phyloP scores from a whole-genome alignment of 1,140 invertebrate genomes.

The Anoplolepis gracilipes region DNA sequence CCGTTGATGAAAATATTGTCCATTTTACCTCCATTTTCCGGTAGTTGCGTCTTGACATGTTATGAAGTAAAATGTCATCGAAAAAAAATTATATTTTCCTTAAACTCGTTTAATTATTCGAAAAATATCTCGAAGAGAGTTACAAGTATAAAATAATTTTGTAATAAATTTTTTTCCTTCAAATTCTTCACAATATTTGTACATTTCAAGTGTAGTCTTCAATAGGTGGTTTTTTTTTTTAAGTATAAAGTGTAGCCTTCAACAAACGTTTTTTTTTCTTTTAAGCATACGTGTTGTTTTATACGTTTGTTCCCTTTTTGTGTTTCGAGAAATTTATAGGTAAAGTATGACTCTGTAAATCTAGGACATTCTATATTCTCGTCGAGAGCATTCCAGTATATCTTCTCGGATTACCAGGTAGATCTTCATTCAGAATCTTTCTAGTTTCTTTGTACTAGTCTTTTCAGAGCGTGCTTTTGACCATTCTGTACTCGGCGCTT shows the following conservation, averaged over 20 bases:
- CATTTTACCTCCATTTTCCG: slow-evolving; percentile 46
- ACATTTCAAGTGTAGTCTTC: not conserved
- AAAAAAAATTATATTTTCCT: not conserved
- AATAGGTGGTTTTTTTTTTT: not conserved
- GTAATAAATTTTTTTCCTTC: slow-evolving; percentile 1
- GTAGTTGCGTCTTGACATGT: slow-evolving; percentile 15
- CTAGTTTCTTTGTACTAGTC: not conserved
- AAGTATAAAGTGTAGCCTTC: not conserved
- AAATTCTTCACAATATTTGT: not conserved
- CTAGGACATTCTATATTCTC: not conserved
- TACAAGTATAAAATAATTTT: not conserved
- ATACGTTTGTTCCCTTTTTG: not conserved
- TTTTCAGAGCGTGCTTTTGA: not conserved
- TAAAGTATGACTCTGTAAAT: not conserved
- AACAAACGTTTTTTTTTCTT: not conserved
- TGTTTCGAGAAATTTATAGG: not conserved
- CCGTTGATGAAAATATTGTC: slow-evolving; percentile 42
- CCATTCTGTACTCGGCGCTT: not conserved
- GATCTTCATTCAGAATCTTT: slow-evolving; percentile 15
- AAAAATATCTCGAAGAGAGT: not conserved
- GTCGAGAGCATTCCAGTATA: slow-evolving; percentile 2
- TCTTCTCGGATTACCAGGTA: slow-evolving; percentile 14
- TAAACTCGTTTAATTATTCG: slow-evolving; percentile 20
- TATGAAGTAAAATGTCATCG: slow-evolving; percentile 17
- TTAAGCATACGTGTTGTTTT: not conserved